phyloP scores from a whole-genome alignment of 1,140 invertebrate species.

The Macrobrachium rosenbergii region DNA sequence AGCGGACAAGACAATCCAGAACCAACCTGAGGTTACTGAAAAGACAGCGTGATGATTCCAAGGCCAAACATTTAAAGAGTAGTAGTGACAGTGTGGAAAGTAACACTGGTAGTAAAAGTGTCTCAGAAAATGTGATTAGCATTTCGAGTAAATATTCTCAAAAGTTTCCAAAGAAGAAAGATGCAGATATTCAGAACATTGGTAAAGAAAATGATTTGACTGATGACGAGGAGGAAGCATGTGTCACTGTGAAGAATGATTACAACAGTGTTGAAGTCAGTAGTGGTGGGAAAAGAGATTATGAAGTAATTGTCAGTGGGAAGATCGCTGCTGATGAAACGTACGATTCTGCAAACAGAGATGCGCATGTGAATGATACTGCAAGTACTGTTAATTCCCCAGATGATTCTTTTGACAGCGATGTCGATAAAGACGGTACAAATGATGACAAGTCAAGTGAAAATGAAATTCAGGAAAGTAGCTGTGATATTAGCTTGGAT shows the following conservation, averaged over 20 bases:
- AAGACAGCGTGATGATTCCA: no score
- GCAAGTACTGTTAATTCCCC: not conserved
- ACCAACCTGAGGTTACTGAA: no score
- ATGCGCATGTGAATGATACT: not conserved
- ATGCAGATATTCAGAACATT: not conserved
- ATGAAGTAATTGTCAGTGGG: not conserved
- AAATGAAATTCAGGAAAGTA: not conserved
- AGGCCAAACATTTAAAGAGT: no score
- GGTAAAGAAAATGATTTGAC: not conserved
- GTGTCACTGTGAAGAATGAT: not conserved
- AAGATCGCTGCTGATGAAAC: not conserved
- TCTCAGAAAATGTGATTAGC: no score
- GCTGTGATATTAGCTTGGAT: no score
- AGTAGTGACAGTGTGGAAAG: no score
- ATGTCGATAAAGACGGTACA: not conserved
- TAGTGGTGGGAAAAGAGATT: not conserved
- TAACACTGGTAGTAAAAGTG: no score
- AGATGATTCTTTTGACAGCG: not conserved
- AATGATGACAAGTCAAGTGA: not conserved
- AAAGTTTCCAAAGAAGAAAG: no score
- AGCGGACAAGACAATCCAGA: not conserved
- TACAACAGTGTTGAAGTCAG: not conserved
- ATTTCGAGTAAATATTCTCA: no score
- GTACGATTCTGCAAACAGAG: not conserved
- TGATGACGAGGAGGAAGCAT: not conserved